These are phyloP conservation scores for Eueides isabella DNA, from an alignment of 1,140 invertebrate genomes.

Conservation along the genomic window DNA sequence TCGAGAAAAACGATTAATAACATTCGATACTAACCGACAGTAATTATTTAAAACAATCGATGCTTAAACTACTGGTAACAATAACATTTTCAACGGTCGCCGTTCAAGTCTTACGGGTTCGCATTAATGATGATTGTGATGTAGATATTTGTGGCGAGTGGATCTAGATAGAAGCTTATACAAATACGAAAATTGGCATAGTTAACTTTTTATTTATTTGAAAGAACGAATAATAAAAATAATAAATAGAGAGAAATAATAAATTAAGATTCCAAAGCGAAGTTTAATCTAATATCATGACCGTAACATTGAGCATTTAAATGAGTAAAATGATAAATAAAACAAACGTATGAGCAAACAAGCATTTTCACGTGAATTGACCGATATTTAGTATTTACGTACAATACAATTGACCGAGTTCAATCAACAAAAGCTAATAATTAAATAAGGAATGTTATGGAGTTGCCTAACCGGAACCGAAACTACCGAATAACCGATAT, in stretches of 20 bases:
- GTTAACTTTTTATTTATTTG: not conserved
- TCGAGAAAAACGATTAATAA: slow-evolving; percentile 44
- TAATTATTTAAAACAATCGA: slow-evolving; percentile 68
- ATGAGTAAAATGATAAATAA: slow-evolving; percentile 68
- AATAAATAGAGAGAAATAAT: slow-evolving; percentile 65
- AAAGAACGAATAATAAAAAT: slow-evolving; percentile 27
- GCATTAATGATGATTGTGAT: slow-evolving; percentile 1
- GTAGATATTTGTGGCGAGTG: not conserved
- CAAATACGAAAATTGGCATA: slow-evolving; percentile 8
- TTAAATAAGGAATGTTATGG: slow-evolving; percentile 13
- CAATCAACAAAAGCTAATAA: slow-evolving; percentile 33
- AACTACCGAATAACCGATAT: slow-evolving; percentile 26
- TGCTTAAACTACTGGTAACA: slow-evolving; percentile 80
- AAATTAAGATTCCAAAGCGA: slow-evolving; percentile 62
- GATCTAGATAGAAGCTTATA: slow-evolving; percentile 4
- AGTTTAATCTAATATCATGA: slow-evolving; percentile 77
- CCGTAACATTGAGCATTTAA: slow-evolving; percentile 77
- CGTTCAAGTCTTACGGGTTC: not conserved
- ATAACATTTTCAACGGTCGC: slow-evolving; percentile 71
- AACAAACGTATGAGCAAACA: slow-evolving; percentile 70
- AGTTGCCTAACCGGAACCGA: too few relatives aligned
- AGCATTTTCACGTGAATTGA: slow-evolving; percentile 71
- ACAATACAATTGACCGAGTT: slow-evolving; percentile 74
- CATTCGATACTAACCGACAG: slow-evolving; percentile 44
- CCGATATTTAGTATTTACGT: slow-evolving; percentile 57